Evolutionary conservation across 1,140 invertebrate species (phyloP), one percentile per base, ranked within the genome.

Genomic region (Drosophila lacertosa): DNA sequence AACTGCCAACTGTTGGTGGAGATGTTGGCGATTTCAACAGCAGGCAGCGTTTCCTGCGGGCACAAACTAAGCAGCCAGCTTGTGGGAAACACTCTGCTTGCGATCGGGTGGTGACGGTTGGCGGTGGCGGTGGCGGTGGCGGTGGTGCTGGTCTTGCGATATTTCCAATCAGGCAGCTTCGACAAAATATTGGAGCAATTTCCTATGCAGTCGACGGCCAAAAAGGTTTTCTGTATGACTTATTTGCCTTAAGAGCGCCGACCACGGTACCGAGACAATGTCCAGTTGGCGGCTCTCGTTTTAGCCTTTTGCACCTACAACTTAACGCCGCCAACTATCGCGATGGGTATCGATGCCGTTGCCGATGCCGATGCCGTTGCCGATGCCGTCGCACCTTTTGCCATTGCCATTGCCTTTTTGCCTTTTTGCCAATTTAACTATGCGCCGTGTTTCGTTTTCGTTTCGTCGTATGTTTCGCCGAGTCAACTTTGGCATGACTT

Each of bases 401-500:
- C 29, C 76, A 64, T 81, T 81, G 78, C 79, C 79, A 82, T n/a
- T n/a, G n/a, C n/a, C n/a, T n/a, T n/a, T n/a, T n/a, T n/a, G n/a
- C n/a, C n/a, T n/a, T n/a, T 67, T 81, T 81, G 78, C 79, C 79
- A 82, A 83, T 82, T 83, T 82, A 82, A 62, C 47, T 76, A 48
- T 72, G 60, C 37, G 51, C 68, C 44, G 55, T 78, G 75, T 79
- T 79, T 75, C 60, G 64, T 72, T 69, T 69, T 77, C 58, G 35
- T 62, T 77, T 76, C 64, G 33, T 78, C 74, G 73, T 88, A 66
- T 75, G 73, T 88, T 84, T 86, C 47, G 53, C 42, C 13, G 10
- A 75, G 79, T 89, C 83, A 89, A 89, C 84, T 89, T 89, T 89
- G 84, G 84, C 84, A 89, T 89, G 84, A 89, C 84, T 89, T 89